Percentiles rank a stretch among this genome's conserved stretches.
phyloP scores from a whole-genome alignment of 2,888 invertebrate genomes.

The Phaonia tiefii region DNA sequence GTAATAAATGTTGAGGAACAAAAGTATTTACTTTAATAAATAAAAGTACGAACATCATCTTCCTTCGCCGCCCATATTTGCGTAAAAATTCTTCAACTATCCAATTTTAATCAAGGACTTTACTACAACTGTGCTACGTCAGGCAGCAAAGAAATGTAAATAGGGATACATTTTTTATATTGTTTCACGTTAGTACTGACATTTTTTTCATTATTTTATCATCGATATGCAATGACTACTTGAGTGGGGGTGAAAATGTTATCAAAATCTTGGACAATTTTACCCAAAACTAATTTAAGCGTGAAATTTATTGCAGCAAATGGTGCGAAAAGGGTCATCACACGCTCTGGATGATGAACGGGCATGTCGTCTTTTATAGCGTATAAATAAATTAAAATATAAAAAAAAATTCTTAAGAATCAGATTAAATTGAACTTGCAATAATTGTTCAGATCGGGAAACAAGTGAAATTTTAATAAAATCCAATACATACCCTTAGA shows the following conservation, averaged over 20 bases:
- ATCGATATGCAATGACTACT: background rate
- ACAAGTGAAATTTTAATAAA: no score
- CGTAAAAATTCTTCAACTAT: background rate
- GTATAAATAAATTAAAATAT: no score
- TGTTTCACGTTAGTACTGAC: no score
- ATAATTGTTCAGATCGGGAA: no score
- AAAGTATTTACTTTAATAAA: background rate
- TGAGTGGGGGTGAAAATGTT: conserved; percentile 27
- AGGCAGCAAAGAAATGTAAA: no score
- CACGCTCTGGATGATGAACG: background rate
- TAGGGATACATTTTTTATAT: no score
- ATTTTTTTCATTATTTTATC: background rate
- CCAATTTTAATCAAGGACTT: no score
- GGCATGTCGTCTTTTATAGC: background rate
- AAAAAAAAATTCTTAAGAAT: no score
- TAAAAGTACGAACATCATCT: conserved; percentile 21
- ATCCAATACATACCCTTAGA: no score
- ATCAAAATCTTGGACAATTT: conserved; percentile 62
- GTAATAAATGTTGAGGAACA: background rate
- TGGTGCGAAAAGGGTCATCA: conserved; percentile 57
- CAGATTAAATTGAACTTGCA: no score
- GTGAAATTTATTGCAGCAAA: conserved; percentile 63
- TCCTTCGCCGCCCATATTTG: no score
- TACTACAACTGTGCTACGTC: no score
- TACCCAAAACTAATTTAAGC: conserved; percentile 60